Percentiles rank a stretch among this genome's conserved stretches.
These are phyloP conservation scores for Melinaea marsaeus DNA, from an alignment of 2,888 invertebrate species.

Conservation along the genomic window DNA sequence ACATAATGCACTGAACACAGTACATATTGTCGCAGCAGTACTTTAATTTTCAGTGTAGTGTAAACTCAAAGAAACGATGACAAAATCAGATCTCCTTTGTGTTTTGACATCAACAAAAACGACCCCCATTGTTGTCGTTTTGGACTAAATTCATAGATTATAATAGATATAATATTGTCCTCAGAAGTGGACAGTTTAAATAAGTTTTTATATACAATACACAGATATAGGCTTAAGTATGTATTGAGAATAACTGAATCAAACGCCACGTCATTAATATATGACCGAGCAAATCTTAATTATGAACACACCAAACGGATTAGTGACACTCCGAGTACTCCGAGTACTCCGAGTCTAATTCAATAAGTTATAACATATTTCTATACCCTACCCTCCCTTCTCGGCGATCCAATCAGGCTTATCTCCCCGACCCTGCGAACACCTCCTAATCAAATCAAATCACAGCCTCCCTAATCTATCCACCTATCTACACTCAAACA, in stretches of 20 bases:
- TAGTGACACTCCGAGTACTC: slow-evolving; percentile 61
- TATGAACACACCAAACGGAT: slow-evolving; percentile 61
- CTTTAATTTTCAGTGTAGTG: slow-evolving; percentile 75
- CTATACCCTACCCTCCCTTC: slow-evolving; percentile 56
- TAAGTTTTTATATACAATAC: slow-evolving; percentile 1
- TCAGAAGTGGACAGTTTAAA: slow-evolving; percentile 56
- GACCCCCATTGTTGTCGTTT: slow-evolving; percentile 54
- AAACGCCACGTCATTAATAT: neutral
- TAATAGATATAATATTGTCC: slow-evolving; percentile 54
- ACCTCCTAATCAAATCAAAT: slow-evolving; percentile 79
- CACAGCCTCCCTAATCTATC: slow-evolving; percentile 76
- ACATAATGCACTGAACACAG: slow-evolving; percentile 57
- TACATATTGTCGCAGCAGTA: slow-evolving; percentile 64
- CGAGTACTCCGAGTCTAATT: slow-evolving; percentile 69
- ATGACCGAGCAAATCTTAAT: slow-evolving; percentile 37
- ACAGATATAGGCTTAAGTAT: too few relatives aligned
- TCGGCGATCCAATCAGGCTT: slow-evolving; percentile 73
- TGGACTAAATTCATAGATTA: slow-evolving; percentile 48
- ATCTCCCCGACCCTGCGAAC: slow-evolving; percentile 72
- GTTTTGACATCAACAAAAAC: slow-evolving; percentile 58
- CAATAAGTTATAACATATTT: slow-evolving; percentile 78
- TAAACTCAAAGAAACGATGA: slow-evolving; percentile 71
- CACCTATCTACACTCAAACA: slow-evolving; percentile 74
- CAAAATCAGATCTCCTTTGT: slow-evolving; percentile 61
- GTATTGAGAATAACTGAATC: neutral